Evolutionary conservation across 2,797 vertebrate genomes (phyloP).

Genomic region (Gallinago nigripennis): DNA sequence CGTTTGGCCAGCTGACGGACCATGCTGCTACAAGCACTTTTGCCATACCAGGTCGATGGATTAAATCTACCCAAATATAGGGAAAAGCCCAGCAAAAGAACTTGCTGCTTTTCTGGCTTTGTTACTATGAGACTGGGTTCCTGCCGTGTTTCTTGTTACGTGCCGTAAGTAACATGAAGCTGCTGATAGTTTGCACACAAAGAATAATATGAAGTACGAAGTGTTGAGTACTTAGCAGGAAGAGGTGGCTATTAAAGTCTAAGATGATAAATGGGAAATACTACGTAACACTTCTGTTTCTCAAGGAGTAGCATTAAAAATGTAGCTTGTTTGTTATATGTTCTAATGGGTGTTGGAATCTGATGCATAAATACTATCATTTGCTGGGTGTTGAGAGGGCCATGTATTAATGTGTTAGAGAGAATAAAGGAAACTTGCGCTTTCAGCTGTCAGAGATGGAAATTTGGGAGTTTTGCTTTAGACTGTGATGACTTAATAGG

Average conservation of each 20-base stretch:
- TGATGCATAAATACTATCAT: background rate
- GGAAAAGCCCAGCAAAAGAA: background rate
- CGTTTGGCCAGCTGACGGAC: background rate
- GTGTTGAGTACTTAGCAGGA: background rate
- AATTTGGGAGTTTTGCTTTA: background rate
- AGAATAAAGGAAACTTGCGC: background rate
- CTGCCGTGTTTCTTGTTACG: fast-evolving
- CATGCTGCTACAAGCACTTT: background rate
- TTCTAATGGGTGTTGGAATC: background rate
- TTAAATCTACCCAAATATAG: fast-evolving
- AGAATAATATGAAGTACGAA: background rate
- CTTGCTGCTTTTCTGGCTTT: background rate
- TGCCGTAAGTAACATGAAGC: fast-evolving
- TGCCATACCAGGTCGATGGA: fast-evolving
- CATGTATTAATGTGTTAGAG: fast-evolving
- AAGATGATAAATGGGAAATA: background rate
- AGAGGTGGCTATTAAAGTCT: background rate
- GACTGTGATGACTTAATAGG: background rate
- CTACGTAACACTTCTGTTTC: fast-evolving
- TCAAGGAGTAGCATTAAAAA: background rate
- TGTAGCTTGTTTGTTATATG: background rate
- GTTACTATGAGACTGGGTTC: fast-evolving
- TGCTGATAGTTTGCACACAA: background rate
- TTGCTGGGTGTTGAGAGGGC: background rate
- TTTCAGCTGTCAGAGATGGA: background rate